A percentile compares a stretch with the other conserved stretches of the same genome.
Evolutionary conservation across 2,113 vertebrate species (phyloP).

Genomic region (Tursiops truncatus): DNA sequence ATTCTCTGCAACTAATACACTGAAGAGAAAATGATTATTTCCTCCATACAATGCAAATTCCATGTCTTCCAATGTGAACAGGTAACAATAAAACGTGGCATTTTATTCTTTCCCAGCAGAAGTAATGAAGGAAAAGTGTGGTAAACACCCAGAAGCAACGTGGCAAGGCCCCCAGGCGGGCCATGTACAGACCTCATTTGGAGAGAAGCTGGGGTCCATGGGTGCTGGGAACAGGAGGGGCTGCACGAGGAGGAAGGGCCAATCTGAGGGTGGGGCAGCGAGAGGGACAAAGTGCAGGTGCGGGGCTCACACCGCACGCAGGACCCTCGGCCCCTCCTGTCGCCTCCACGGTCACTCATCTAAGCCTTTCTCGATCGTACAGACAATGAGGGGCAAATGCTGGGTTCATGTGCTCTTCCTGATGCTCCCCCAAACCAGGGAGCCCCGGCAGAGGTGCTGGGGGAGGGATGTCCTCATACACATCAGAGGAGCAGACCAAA

Average conservation of each 20-base stretch:
- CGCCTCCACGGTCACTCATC: not conserved
- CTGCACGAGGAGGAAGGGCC: not conserved
- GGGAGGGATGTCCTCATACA: fast-evolving
- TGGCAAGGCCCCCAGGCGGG: not conserved
- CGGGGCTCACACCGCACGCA: not conserved
- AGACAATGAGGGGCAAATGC: not conserved
- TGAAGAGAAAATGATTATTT: not conserved
- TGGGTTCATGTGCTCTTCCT: fast-evolving
- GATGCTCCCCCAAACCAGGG: not conserved
- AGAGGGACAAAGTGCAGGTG: not conserved
- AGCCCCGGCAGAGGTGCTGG: not conserved
- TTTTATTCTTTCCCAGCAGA: not conserved
- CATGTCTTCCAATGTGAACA: not conserved
- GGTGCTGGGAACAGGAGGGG: not conserved
- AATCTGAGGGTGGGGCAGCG: not conserved
- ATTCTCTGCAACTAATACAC: no score
- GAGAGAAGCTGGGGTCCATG: not conserved
- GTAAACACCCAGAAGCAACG: fast-evolving
- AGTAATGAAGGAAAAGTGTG: not conserved
- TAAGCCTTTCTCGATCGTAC: fast-evolving
- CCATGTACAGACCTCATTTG: fast-evolving
- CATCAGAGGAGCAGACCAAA: fast-evolving
- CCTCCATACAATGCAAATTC: not conserved
- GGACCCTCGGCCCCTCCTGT: not conserved
- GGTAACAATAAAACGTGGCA: not conserved